Evolutionary conservation across 2,888 invertebrate species (phyloP), one percentile per base, ranked within the genome.

Genomic region (Dryadula phaetusa): DNA sequence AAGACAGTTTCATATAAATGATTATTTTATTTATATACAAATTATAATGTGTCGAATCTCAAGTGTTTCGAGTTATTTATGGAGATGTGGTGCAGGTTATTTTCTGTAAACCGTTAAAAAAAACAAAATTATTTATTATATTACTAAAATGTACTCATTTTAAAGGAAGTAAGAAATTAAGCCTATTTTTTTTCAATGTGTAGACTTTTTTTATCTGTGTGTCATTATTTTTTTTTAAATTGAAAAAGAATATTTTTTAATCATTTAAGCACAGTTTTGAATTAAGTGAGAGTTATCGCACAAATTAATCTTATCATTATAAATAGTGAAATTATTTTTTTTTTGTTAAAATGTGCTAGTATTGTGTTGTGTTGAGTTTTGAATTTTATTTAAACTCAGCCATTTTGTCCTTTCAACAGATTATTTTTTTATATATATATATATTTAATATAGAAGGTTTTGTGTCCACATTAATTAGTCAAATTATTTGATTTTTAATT

Each of bases 41-140:
- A 28, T 52, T 52, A 16, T 52, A 8, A 8, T 28, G 22, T 16
- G n/a, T 52, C 28, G 52, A 52, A 52, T 52, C 52, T 52, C 52
- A 52, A 28, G 28, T 52, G 52, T 52, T 49, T 49, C 49, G 49
- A 49, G 28, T 28, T 32, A n/a, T n/a, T n/a, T n/a, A n/a, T 52
- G 28, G 8, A 28, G 28, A 52, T 28, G 16, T 16, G 25, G n/a
- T n/a, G 49, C 49, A 28, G 49, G 7, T 16, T 25, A 22, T n/a
- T n/a, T 49, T 49, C 49, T 25, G 8, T 0, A 12, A 16, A 3
- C 25, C 7, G 8, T n/a, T 10, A 16, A 8, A 28, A 49, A 25
- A 47, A 25, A 25, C 12, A 22, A 25, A 10, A 49, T 37, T 12
- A 37, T 37, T 3, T 10, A 37, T 12, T 37, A 12, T 37, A 2